These are phyloP conservation scores for Brachypodius melanocephalos DNA, from an alignment of 2,113 vertebrate genomes.

Conservation along the genomic window DNA sequence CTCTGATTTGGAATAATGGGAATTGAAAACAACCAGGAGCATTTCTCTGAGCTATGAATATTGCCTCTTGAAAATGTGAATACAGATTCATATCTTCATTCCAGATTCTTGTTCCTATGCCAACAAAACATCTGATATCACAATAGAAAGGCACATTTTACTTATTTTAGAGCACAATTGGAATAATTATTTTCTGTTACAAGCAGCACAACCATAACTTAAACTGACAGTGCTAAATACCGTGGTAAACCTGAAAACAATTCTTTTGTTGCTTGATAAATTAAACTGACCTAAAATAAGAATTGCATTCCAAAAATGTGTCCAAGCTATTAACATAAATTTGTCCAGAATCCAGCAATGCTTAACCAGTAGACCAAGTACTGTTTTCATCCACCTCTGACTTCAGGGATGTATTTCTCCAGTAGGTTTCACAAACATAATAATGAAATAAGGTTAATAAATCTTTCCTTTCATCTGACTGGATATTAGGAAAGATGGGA, in stretches of 20 bases:
- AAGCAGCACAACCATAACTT: not conserved
- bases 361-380: not conserved
- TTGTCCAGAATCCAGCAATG: not conserved
- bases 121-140: not conserved
- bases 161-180: not conserved
- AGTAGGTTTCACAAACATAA: not conserved
- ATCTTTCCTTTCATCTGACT: not conserved
- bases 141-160: not conserved
- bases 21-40: not conserved
- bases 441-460: not conserved
- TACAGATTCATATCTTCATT: not conserved
- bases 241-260: not conserved
- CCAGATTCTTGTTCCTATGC: not conserved
- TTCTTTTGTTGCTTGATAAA: constrained; percentile 8
- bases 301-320: not conserved
- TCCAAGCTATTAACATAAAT: not conserved
- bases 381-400: not conserved
- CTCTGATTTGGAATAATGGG: not conserved
- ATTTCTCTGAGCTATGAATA: not conserved
- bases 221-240: constrained; percentile 10
- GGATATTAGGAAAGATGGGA: not conserved
- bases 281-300: not conserved
- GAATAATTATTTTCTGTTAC: not conserved
- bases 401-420: not conserved
- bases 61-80: not conserved